Percentiles rank a stretch among this genome's conserved stretches.
These are phyloP conservation scores for Baryphthengus martii DNA, from an alignment of 2,113 vertebrate species.

Conservation along the genomic window DNA sequence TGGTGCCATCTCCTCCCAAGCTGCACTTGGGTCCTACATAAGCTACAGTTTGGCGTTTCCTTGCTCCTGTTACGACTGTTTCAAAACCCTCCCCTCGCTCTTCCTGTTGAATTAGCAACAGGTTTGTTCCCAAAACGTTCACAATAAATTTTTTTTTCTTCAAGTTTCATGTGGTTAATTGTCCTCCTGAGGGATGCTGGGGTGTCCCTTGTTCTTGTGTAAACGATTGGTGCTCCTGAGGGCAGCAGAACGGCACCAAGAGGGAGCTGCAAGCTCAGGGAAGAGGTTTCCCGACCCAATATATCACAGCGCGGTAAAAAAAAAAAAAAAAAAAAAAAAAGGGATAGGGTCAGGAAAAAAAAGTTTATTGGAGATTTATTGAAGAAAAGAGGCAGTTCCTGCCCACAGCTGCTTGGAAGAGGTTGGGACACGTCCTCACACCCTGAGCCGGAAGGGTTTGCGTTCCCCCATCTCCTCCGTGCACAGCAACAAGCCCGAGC, in stretches of 20 bases:
- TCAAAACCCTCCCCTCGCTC: not conserved
- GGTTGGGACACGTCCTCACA: too few relatives aligned
- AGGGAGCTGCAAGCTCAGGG: not conserved
- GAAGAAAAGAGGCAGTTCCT: not conserved
- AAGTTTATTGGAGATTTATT: not conserved
- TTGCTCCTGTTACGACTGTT: accelerated
- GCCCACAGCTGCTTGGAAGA: not conserved
- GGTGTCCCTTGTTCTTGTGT: not conserved
- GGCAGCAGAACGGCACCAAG: not conserved
- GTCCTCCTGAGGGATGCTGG: too few relatives aligned
- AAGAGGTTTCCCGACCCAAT: not conserved
- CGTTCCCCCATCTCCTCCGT: not conserved
- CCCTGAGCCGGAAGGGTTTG: too few relatives aligned
- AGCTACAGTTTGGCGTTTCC: not conserved
- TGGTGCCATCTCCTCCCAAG: not conserved
- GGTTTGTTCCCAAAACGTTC: not conserved
- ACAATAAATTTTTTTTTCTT: not conserved
- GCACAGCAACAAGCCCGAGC: not conserved
- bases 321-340: not conserved
- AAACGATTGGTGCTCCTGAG: not conserved
- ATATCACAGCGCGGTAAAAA: not conserved
- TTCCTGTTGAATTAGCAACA: not conserved
- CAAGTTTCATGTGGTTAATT: too few relatives aligned
- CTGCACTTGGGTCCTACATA: too few relatives aligned
- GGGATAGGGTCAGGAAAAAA: not conserved